Percentiles rank a stretch among this genome's conserved stretches.
Evolutionary conservation across 1,140 invertebrate species (phyloP).

Genomic region (Psix sp.): DNA sequence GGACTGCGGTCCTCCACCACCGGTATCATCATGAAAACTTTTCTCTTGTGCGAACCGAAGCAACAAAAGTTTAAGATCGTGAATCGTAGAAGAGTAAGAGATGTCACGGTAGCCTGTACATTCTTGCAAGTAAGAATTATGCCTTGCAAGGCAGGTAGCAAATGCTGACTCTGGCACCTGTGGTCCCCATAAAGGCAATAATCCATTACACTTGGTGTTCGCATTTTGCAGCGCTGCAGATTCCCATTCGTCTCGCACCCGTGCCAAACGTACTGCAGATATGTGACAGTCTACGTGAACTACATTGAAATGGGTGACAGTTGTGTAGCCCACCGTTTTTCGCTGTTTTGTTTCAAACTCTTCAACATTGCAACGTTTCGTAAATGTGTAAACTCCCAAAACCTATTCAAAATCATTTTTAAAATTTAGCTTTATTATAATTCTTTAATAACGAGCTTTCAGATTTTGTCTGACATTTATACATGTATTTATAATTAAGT

Average conservation of each 20-base stretch:
- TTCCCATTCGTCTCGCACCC: constrained; percentile 96
- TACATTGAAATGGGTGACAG: constrained; percentile 98
- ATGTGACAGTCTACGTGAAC: constrained; percentile 99
- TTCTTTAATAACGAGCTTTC: too few relatives aligned
- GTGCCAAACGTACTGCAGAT: constrained; percentile 89
- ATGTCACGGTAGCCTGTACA: constrained; percentile 92
- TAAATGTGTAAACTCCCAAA: constrained; percentile 97
- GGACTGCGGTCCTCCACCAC: constrained; percentile 96
- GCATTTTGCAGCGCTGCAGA: constrained; percentile 98
- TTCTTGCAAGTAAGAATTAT: constrained; percentile 91
- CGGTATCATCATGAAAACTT: constrained; percentile 97
- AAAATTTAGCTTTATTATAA: too few relatives aligned
- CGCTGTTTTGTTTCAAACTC: constrained; percentile 92
- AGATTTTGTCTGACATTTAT: too few relatives aligned
- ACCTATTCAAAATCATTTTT: constrained; percentile 77
- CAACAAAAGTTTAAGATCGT: constrained; percentile 95
- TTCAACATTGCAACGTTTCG: constrained; percentile 96
- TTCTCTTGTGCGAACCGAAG: constrained; percentile 94
- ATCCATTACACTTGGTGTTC: constrained; percentile 97
- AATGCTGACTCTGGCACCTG: constrained; percentile 96
- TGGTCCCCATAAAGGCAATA: constrained; percentile 97
- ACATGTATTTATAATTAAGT: too few relatives aligned
- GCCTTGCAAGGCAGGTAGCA: constrained; percentile 93
- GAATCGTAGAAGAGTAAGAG: constrained; percentile 90
- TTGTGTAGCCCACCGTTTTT: constrained; percentile 91